These are phyloP conservation scores for Mionectes macconnelli DNA, from an alignment of 2,113 vertebrate genomes.

Conservation along the genomic window DNA sequence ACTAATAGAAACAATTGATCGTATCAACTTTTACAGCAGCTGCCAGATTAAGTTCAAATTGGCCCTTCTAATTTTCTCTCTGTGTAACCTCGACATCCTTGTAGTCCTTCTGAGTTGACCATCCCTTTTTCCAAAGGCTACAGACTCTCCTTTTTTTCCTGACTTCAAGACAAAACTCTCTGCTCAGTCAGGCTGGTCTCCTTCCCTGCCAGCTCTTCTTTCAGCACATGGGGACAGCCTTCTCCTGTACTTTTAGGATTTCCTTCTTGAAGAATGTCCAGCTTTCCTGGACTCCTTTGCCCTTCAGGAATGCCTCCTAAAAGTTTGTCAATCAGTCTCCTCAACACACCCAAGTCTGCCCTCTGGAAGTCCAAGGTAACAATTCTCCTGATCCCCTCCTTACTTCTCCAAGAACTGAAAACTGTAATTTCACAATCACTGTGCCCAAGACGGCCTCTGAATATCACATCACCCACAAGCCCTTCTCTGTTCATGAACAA, in stretches of 20 bases:
- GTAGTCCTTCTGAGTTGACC: not conserved
- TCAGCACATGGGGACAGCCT: not conserved
- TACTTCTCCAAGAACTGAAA: not conserved
- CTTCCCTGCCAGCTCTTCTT: not conserved
- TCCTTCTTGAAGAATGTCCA: not conserved
- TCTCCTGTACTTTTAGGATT: not conserved
- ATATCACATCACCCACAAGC: not conserved
- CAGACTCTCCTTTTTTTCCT: not conserved
- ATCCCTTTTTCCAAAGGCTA: not conserved
- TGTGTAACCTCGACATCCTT: not conserved
- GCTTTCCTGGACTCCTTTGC: not conserved
- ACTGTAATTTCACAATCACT: not conserved
- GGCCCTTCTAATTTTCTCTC: not conserved
- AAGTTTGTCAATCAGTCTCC: not conserved
- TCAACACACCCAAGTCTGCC: not conserved
- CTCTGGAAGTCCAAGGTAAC: not conserved
- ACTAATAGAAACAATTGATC: not conserved
- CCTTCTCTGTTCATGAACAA: not conserved
- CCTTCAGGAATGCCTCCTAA: not conserved
- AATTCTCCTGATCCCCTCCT: not conserved
- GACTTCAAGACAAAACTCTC: not conserved
- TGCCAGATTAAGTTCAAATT: not conserved
- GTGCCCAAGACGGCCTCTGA: not conserved
- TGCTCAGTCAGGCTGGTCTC: not conserved
- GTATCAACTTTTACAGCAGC: not conserved